These are phyloP conservation scores for Agonum fuliginosum DNA, from an alignment of 2,888 invertebrate species.

Conservation along the genomic window DNA sequence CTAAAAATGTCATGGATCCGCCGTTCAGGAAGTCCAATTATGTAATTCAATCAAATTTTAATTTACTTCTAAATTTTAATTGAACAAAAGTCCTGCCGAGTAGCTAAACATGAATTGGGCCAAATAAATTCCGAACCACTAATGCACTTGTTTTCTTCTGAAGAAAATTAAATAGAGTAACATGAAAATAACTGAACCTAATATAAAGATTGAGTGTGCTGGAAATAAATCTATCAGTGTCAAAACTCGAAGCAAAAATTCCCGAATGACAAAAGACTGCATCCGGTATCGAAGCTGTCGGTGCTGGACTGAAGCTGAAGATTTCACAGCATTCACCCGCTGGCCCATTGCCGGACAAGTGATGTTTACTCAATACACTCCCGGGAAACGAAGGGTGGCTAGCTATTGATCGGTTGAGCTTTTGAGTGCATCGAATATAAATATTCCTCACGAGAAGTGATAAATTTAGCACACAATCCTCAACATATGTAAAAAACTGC, in stretches of 20 bases:
- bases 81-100: no score
- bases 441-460: constrained; percentile 11
- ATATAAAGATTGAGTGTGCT: background rate
- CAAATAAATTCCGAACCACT: no score
- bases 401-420: constrained; percentile 32
- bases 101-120: no score
- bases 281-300: background rate
- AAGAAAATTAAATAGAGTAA: no score
- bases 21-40: no score
- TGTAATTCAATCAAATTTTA: no score
- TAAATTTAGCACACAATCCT: background rate
- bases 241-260: background rate
- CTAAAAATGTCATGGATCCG: no score
- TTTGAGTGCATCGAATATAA: constrained; percentile 27
- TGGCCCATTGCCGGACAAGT: constrained; percentile 28
- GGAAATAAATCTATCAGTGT: constrained; percentile 15
- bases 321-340: constrained; percentile 7
- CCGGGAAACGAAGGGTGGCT: background rate
- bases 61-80: no score
- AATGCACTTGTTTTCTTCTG: no score
- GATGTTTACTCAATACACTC: constrained; percentile 35
- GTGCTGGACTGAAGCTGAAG: background rate
- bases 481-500: background rate
- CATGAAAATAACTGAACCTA: constrained; percentile 17
- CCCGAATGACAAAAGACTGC: constrained; percentile 29